These are phyloP conservation scores for Tillus elongatus DNA, from an alignment of 2,888 invertebrate species.

Conservation along the genomic window DNA sequence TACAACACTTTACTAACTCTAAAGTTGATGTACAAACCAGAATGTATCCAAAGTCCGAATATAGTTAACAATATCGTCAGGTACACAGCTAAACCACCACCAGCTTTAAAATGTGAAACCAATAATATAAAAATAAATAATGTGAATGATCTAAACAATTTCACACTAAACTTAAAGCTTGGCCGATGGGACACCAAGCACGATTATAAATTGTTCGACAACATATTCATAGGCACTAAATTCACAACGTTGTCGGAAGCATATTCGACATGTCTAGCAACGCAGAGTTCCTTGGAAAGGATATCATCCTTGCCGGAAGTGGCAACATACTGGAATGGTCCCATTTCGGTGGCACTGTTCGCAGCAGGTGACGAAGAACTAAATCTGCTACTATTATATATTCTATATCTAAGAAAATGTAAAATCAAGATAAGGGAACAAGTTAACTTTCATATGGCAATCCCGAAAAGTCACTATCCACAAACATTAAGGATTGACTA, in stretches of 20 bases:
- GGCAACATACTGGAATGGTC: conserved; percentile 75
- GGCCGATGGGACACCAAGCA: conserved; percentile 68
- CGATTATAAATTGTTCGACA: conserved; percentile 64
- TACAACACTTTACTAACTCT: conserved; percentile 55
- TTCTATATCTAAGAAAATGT: conserved; percentile 67
- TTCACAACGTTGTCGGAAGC: conserved; percentile 52
- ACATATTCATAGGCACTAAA: conserved; percentile 57
- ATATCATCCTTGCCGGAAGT: conserved; percentile 67
- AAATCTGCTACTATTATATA: conserved; percentile 60
- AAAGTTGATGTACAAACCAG: conserved; percentile 46
- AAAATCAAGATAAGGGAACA: conserved; percentile 62
- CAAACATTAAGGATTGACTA: conserved; percentile 31
- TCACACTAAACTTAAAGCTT: conserved; percentile 54
- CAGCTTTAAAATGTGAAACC: conserved; percentile 20
- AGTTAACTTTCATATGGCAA: conserved; percentile 66
- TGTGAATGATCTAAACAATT: conserved; percentile 31
- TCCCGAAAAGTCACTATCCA: conserved; percentile 51
- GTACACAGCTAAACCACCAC: conserved; percentile 16
- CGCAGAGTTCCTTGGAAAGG: conserved; percentile 78
- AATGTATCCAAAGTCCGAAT: conserved; percentile 33
- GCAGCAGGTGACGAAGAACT: conserved; percentile 66
- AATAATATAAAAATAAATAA: conserved; percentile 16
- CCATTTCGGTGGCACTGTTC: conserved; percentile 75
- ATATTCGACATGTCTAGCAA: conserved; percentile 58
- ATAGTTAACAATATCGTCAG: no score